A percentile compares a stretch with the other conserved stretches of the same genome.
phyloP scores from a whole-genome alignment of 2,888 invertebrate species.

The Andrena trimmerana region DNA sequence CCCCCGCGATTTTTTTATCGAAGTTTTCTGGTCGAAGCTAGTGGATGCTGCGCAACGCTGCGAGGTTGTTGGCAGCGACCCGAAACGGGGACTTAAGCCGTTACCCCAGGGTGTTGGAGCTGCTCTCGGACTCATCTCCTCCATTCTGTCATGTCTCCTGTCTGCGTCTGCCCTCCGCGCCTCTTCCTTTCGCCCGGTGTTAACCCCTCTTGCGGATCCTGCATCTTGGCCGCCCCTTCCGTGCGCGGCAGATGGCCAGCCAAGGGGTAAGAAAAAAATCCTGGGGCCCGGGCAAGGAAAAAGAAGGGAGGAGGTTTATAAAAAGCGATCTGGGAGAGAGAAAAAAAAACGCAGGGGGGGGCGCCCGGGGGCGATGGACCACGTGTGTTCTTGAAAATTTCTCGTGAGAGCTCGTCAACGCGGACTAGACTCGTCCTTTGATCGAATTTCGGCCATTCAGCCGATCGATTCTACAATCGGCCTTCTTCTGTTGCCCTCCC shows the following conservation, averaged over 20 bases:
- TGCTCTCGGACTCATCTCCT: constrained; percentile 67
- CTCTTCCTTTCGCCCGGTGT: constrained; percentile 55
- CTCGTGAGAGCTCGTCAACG: constrained; percentile 70
- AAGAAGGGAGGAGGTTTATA: constrained; percentile 78
- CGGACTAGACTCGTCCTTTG: constrained; percentile 74
- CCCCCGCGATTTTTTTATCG: constrained; percentile 3
- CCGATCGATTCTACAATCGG: constrained; percentile 70
- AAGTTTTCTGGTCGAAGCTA: background rate
- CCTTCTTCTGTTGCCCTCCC: constrained; percentile 36
- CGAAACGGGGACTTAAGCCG: constrained; percentile 79
- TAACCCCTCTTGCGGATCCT: constrained; percentile 75
- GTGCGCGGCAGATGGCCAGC: constrained; percentile 86
- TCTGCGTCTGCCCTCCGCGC: constrained; percentile 57
- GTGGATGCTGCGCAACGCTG: constrained; percentile 26
- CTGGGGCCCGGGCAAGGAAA: constrained; percentile 75
- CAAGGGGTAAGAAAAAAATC: constrained; percentile 85
- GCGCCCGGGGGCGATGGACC: constrained; percentile 73
- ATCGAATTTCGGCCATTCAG: constrained; percentile 84
- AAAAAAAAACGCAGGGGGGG: constrained; percentile 68
- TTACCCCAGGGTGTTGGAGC: constrained; percentile 75
- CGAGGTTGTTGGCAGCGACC: constrained; percentile 40
- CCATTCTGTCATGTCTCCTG: constrained; percentile 57
- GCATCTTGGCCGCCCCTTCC: constrained; percentile 86
- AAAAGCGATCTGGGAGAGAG: constrained; percentile 82
- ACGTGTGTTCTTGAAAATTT: constrained; percentile 80